phyloP scores from a whole-genome alignment of 1,140 invertebrate species.

The Meloidogyne chitwoodi region DNA sequence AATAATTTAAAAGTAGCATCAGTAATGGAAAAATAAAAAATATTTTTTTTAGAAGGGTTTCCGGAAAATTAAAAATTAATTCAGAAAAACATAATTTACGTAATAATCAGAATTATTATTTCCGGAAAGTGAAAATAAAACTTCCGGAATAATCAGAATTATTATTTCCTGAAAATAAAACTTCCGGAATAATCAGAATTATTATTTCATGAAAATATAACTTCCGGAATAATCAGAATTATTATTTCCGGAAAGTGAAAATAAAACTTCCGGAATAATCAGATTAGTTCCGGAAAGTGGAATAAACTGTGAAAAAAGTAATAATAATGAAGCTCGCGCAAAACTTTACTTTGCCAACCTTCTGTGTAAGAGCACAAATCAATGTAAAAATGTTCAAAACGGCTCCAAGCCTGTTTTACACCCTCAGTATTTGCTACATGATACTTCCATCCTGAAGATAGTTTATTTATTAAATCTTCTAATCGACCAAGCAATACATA shows the following conservation, averaged over 20 bases:
- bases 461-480: conserved; percentile 50
- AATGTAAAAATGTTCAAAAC: conserved; percentile 50
- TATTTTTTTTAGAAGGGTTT: neutral
- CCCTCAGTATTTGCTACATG: conserved; percentile 57
- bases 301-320: neutral
- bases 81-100: neutral
- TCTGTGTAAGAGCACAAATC: conserved; percentile 45
- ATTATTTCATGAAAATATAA: neutral
- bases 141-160: neutral
- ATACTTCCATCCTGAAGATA: conserved; percentile 56
- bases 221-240: neutral
- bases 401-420: conserved; percentile 52
- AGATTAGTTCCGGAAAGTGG: neutral
- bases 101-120: neutral
- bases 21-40: no score
- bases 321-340: neutral
- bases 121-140: neutral
- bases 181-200: neutral
- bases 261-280: no score
- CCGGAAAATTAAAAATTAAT: neutral
- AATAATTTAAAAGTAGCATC: neutral
- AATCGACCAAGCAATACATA: conserved; percentile 46
- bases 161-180: neutral
- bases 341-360: conserved; percentile 22
- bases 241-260: neutral